Conservation (phyloP, 2,888 invertebrate species). For the Eudemis profundana region DNA sequence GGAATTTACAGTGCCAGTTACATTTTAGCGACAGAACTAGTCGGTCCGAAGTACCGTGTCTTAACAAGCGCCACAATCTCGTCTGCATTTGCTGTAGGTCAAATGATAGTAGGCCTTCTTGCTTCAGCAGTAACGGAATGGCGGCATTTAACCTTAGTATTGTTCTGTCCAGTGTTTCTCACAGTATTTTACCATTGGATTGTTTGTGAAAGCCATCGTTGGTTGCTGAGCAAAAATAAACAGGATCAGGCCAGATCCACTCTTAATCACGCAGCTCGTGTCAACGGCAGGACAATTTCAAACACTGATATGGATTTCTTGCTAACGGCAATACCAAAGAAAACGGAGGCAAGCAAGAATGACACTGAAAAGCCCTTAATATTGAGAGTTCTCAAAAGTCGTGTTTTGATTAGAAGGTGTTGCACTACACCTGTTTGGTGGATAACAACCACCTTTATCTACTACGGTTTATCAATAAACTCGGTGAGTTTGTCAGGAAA, state of each 20-base stretch:
- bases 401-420: constrained; percentile 84
- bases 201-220: constrained; percentile 89
- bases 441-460: constrained; percentile 91
- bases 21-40: constrained; percentile 89
- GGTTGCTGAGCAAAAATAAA: constrained; percentile 89
- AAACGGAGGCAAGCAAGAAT: constrained; percentile 52
- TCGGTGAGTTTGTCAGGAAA: constrained; percentile 90
- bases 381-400: constrained; percentile 80
- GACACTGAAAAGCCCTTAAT: constrained; percentile 57
- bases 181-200: constrained; percentile 88
- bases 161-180: constrained; percentile 88
- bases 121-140: constrained; percentile 89
- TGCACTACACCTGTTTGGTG: constrained; percentile 90
- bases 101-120: constrained; percentile 87
- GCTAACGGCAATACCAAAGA: constrained; percentile 63
- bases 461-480: constrained; percentile 92
- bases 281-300: constrained; percentile 85
- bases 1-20: constrained; percentile 77
- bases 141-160: constrained; percentile 87
- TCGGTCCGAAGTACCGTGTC: constrained; percentile 90
- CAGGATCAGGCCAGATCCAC: constrained; percentile 86
- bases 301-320: constrained; percentile 73
- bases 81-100: constrained; percentile 90
- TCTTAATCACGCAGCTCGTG: constrained; percentile 85
- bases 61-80: constrained; percentile 89